Conservation (phyloP, 1,140 invertebrate species). For the Drosophila repleta region DNA sequence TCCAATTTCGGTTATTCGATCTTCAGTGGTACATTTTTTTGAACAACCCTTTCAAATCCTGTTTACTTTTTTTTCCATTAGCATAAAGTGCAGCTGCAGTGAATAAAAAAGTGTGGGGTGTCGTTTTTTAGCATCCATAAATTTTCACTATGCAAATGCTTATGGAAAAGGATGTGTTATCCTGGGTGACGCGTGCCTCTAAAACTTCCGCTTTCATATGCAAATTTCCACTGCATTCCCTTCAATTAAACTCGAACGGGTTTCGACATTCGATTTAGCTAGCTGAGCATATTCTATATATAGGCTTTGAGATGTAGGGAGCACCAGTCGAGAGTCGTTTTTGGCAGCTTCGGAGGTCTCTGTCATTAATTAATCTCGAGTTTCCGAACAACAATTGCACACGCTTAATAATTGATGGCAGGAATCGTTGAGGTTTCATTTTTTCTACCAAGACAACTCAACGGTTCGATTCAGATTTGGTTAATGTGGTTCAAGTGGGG, state of each 20-base stretch:
- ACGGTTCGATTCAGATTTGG: conserved; percentile 51
- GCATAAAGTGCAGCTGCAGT: conserved; percentile 65
- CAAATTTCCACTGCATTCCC: conserved; percentile 29
- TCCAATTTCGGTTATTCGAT: conserved; percentile 19
- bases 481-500: conserved; percentile 39
- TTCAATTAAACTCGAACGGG: conserved; percentile 34
- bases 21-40: conserved; percentile 21
- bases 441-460: conserved; percentile 32
- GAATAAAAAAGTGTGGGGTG: conserved; percentile 41
- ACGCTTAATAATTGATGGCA: conserved; percentile 67
- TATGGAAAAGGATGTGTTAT: conserved; percentile 16
- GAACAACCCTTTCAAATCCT: conserved; percentile 33
- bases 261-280: conserved; percentile 7
- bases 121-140: conserved; percentile 41
- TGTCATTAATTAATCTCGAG: conserved; percentile 56
- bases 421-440: conserved; percentile 25
- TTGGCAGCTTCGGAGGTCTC: conserved; percentile 4
- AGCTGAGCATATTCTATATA: neutral
- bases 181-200: conserved; percentile 36
- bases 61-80: conserved; percentile 40
- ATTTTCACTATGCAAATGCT: conserved; percentile 43
- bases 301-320: neutral
- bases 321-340: conserved; percentile 17
- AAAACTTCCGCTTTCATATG: conserved; percentile 51
- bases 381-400: conserved; percentile 35